Conservation (phyloP, 2,113 vertebrate genomes). For the Serilophus lunatus region DNA sequence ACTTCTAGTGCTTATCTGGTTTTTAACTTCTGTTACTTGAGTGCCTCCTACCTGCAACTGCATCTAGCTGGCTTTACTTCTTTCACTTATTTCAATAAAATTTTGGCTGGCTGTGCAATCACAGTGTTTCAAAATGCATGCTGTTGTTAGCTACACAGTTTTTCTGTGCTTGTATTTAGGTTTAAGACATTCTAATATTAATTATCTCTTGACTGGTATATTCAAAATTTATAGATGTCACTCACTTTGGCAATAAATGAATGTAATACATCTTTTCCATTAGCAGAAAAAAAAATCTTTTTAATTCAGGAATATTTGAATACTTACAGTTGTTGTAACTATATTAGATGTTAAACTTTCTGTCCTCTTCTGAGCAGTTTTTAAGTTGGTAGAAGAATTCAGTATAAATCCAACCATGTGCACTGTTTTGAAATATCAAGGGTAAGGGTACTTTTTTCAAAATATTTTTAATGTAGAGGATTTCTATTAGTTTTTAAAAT, state of each 20-base stretch:
- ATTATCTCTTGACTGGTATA: background rate
- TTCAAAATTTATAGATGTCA: background rate
- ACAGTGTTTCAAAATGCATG: background rate
- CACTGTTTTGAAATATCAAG: background rate
- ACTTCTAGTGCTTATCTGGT: background rate
- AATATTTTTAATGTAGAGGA: background rate
- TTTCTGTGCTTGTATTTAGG: background rate
- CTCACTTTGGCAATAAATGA: background rate
- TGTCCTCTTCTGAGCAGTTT: background rate
- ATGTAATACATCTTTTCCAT: background rate
- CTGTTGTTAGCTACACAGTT: background rate
- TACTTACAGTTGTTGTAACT: background rate
- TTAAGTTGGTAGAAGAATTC: background rate
- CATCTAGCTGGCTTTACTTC: background rate
- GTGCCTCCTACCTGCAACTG: background rate
- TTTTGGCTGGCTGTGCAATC: background rate
- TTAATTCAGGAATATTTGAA: background rate
- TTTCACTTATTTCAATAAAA: background rate
- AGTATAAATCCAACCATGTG: too few relatives aligned
- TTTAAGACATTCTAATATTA: background rate
- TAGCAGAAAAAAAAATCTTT: background rate
- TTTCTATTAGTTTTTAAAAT: background rate
- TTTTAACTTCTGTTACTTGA: background rate
- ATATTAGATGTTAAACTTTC: background rate
- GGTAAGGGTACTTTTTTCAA: background rate